phyloP scores from a whole-genome alignment of 2,888 invertebrate genomes.

The Liposcelis brunnea region DNA sequence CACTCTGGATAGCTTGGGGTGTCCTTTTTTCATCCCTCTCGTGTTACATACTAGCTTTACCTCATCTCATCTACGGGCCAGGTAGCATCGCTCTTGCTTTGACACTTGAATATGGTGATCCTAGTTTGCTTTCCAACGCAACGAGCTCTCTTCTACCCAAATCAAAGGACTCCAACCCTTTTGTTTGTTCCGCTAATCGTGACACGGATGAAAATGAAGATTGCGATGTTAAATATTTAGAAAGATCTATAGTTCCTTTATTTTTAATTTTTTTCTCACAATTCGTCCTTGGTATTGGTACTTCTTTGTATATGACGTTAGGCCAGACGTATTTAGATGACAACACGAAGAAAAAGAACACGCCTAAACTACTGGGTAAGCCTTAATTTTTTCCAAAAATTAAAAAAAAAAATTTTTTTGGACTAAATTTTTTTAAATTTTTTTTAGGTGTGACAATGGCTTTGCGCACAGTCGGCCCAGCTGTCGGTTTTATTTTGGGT shows the following conservation, averaged over 20 bases:
- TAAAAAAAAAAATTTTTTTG: no score
- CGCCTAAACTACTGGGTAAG: constrained; percentile 40
- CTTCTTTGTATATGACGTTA: constrained; percentile 43
- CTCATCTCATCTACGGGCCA: constrained; percentile 43
- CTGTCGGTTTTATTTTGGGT: constrained; percentile 40
- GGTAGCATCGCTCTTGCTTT: constrained; percentile 33
- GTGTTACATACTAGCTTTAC: constrained; percentile 39
- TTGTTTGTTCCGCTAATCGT: no score
- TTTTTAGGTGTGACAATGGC: constrained; percentile 31
- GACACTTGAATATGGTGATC: constrained; percentile 26
- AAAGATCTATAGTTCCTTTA: constrained; percentile 31
- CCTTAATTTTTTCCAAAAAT: constrained; percentile 3
- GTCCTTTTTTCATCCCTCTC: constrained; percentile 39
- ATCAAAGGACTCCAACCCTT: no score
- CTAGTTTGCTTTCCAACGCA: no score
- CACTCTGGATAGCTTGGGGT: constrained; percentile 48
- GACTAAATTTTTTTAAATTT: no score
- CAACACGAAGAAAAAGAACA: constrained; percentile 44
- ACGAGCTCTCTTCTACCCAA: no score
- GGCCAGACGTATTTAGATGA: constrained; percentile 53
- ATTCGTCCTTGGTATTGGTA: constrained; percentile 49
- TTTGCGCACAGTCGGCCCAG: constrained; percentile 36
- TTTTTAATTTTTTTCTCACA: constrained; percentile 46
- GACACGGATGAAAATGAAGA: no score
- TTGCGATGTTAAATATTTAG: neutral